Conservation (phyloP, 2,113 vertebrate genomes). For the Piaya cayana region DNA sequence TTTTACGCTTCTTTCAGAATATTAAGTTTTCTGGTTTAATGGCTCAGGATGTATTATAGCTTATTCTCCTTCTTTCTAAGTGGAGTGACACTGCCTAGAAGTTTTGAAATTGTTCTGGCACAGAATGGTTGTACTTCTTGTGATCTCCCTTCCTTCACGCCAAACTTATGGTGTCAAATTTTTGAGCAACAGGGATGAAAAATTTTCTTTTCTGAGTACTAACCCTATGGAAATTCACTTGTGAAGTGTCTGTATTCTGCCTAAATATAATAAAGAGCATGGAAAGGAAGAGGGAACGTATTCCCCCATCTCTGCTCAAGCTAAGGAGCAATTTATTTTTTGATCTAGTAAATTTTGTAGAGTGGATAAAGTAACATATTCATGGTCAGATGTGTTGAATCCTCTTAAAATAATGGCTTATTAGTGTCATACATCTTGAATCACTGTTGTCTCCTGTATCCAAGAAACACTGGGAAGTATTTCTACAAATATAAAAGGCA, state of each 20-base stretch:
- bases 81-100: background rate
- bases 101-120: background rate
- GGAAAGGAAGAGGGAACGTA: background rate
- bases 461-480: background rate
- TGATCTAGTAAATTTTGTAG: background rate
- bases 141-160: background rate
- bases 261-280: background rate
- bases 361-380: slow-evolving; percentile 29
- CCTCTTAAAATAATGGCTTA: slow-evolving; percentile 17
- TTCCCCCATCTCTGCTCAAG: background rate
- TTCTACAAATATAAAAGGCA: background rate
- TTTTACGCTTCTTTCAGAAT: background rate
- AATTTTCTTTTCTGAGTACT: background rate
- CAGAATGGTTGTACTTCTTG: background rate
- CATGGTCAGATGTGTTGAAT: background rate
- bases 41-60: background rate
- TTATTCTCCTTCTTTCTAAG: background rate
- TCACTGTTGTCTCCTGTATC: background rate
- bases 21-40: background rate
- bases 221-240: background rate
- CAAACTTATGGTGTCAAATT: background rate
- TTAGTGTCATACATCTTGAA: slow-evolving; percentile 20
- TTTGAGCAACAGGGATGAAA: background rate
- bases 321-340: slow-evolving; percentile 19
- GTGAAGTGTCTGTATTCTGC: background rate